Evolutionary conservation across 2,797 vertebrate species (phyloP).

Genomic region (Gymnoscopelus braueri): DNA sequence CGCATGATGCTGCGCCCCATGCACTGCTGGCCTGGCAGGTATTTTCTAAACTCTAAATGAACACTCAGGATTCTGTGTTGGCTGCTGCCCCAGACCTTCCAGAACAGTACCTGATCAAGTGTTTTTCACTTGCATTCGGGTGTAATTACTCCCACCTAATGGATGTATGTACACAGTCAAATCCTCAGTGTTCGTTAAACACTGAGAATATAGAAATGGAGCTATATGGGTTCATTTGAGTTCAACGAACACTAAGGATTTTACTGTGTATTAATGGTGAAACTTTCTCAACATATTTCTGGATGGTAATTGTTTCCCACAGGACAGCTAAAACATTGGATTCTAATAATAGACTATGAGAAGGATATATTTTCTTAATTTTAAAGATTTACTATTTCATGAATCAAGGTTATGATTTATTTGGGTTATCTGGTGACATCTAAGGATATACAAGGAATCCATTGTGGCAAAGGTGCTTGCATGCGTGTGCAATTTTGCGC

Average conservation of each 20-base stretch:
- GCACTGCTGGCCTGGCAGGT: not conserved
- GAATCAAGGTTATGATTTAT: not conserved
- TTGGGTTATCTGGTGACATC: not conserved
- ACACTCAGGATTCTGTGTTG: slow-evolving; percentile 16
- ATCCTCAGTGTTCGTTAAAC: too few relatives aligned
- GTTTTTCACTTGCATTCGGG: slow-evolving; percentile 17
- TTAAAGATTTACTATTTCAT: not conserved
- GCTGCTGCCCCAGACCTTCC: slow-evolving; percentile 19
- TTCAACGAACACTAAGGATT: too few relatives aligned
- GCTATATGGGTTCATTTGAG: too few relatives aligned
- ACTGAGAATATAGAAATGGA: too few relatives aligned
- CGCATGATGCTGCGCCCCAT: slow-evolving; percentile 33
- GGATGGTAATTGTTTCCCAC: slow-evolving; percentile 1
- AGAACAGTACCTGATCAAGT: slow-evolving; percentile 23
- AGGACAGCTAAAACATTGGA: slow-evolving; percentile 8
- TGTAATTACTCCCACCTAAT: slow-evolving; percentile 12
- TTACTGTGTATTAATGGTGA: not conserved
- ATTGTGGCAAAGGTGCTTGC: not conserved
- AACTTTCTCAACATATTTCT: slow-evolving; percentile 1
- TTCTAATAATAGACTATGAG: not conserved
- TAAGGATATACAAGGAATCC: not conserved
- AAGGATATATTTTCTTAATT: not conserved
- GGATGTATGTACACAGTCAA: not conserved
- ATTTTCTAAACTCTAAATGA: too few relatives aligned
- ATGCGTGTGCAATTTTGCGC: not conserved